phyloP scores from a whole-genome alignment of 1,140 invertebrate species.

The Trypoxylus dichotomus region DNA sequence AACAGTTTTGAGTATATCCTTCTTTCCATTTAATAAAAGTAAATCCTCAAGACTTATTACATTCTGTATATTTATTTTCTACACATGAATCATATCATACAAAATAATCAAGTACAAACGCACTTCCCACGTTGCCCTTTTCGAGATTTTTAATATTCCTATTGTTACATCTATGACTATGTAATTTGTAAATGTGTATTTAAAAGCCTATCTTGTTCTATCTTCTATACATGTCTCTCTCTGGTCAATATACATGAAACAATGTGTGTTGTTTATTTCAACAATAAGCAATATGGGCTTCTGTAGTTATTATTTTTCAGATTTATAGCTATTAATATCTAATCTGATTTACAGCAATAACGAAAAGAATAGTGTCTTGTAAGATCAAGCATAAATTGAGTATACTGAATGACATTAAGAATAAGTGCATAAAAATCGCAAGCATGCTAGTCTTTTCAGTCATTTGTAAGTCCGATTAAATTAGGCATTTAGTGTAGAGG shows the following conservation, averaged over 20 bases:
- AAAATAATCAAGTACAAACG: neutral
- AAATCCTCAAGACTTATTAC: too few species aligned
- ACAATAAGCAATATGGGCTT: constrained; percentile 8
- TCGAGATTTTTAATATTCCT: neutral
- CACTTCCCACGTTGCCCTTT: neutral
- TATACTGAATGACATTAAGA: neutral
- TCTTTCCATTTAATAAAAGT: too few species aligned
- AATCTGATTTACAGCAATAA: neutral
- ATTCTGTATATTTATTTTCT: too few species aligned
- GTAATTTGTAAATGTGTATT: neutral
- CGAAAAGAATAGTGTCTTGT: neutral
- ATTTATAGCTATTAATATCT: neutral
- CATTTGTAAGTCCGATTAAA: constrained; percentile 14
- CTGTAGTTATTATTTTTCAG: neutral
- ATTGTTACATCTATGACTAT: neutral
- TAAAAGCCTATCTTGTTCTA: constrained; percentile 10
- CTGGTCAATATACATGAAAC: constrained; percentile 18
- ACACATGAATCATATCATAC: neutral
- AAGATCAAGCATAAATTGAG: neutral
- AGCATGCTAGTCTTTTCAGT: neutral
- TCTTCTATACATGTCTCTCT: constrained; percentile 22
- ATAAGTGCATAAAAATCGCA: neutral
- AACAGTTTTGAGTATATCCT: too few species aligned
- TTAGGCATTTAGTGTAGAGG: constrained; percentile 43
- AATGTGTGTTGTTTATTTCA: neutral